Percentiles rank a stretch among this genome's conserved stretches.
Evolutionary conservation across 2,888 invertebrate genomes (phyloP).

Genomic region (Branchipolynoe longqiensis): DNA sequence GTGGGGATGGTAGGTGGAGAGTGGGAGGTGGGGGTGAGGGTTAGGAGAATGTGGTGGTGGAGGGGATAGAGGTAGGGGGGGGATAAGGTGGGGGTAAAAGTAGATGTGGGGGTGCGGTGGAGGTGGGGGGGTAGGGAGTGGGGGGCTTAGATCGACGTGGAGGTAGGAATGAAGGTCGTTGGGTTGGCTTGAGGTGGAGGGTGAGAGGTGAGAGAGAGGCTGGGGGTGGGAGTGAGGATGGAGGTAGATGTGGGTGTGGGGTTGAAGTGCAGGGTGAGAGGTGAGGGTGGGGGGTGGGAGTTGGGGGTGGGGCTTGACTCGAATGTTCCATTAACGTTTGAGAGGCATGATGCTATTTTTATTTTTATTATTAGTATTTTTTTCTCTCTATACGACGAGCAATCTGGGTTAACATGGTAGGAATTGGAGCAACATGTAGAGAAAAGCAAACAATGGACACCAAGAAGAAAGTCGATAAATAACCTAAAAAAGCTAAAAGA

Average conservation of each 20-base stretch:
- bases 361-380: no score
- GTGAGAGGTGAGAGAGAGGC: background rate
- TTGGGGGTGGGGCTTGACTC: background rate
- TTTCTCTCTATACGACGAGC: no score
- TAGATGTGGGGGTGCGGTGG: background rate
- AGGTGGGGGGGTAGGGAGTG: background rate
- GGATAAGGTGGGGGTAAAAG: no score
- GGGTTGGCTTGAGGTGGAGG: background rate
- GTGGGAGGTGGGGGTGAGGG: no score
- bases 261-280: background rate
- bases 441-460: no score
- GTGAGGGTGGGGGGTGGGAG: background rate
- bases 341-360: conserved; percentile 14
- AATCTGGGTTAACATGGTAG: no score
- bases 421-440: no score
- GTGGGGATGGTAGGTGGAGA: no score
- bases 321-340: background rate
- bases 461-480: no score
- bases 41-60: no score
- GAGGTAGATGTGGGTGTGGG: conserved; percentile 14
- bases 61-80: no score
- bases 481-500: no score
- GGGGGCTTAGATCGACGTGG: background rate
- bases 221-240: background rate
- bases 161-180: background rate